These are phyloP conservation scores for Gopherus evgoodei DNA, from an alignment of 2,113 vertebrate species.

Conservation along the genomic window DNA sequence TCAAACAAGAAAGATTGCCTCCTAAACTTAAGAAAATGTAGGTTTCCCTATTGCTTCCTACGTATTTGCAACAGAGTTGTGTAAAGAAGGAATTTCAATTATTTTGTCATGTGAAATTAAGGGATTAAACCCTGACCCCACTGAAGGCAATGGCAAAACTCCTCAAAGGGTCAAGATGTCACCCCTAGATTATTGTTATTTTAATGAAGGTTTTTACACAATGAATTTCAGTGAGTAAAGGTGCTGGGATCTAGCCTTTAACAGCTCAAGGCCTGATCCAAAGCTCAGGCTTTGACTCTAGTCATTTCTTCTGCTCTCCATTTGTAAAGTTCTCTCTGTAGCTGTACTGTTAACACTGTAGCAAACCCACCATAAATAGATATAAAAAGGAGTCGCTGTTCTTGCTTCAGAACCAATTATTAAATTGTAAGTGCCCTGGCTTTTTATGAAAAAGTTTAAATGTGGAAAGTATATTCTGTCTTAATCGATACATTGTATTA, in stretches of 20 bases:
- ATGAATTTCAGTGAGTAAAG: not conserved
- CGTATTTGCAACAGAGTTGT: not conserved
- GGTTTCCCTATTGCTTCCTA: not conserved
- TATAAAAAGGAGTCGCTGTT: not conserved
- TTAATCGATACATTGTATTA: not conserved
- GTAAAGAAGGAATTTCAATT: not conserved
- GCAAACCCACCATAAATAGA: not conserved
- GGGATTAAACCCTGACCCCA: not conserved
- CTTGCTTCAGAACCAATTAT: not conserved
- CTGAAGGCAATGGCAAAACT: not conserved
- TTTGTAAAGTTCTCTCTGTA: not conserved
- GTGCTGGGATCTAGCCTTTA: not conserved
- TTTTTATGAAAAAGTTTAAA: not conserved
- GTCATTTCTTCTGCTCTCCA: not conserved
- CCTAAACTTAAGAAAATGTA: not conserved
- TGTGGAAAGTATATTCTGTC: not conserved
- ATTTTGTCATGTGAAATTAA: not conserved
- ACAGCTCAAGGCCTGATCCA: not conserved
- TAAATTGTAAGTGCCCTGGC: not conserved
- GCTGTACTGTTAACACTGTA: not conserved
- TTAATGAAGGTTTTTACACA: rapidly evolving
- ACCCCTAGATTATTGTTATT: not conserved
- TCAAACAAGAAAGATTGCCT: rapidly evolving
- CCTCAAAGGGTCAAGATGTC: not conserved
- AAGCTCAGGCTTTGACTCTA: not conserved